A percentile compares a stretch with the other conserved stretches of the same genome.
phyloP scores from a whole-genome alignment of 2,113 vertebrate species.

The Chascanopsetta lugubris region DNA sequence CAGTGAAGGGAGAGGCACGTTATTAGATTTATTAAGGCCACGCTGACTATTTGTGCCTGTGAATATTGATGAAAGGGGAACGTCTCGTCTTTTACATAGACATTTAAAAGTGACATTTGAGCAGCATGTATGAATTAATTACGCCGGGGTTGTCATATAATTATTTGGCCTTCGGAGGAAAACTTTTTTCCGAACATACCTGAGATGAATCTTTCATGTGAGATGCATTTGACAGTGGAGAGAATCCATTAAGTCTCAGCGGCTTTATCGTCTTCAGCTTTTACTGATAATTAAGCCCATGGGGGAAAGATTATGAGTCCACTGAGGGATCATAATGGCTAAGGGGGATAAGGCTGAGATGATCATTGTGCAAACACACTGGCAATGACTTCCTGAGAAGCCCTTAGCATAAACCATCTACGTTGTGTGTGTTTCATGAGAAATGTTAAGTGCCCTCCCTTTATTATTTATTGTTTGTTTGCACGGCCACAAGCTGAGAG shows the following conservation, averaged over 20 bases:
- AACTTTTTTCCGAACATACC: background rate
- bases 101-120: conserved; percentile 17
- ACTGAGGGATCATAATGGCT: conserved; percentile 21
- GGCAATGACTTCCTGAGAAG: conserved; percentile 1
- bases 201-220: conserved; percentile 7
- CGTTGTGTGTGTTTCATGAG: background rate
- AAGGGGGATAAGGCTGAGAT: conserved; percentile 32
- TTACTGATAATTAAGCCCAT: conserved; percentile 78
- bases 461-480: background rate
- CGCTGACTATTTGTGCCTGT: conserved; percentile 41
- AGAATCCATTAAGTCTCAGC: conserved; percentile 69
- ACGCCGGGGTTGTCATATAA: conserved; percentile 1
- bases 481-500: background rate
- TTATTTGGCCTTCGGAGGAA: background rate
- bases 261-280: conserved; percentile 65
- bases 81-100: conserved; percentile 9
- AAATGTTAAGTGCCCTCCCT: background rate
- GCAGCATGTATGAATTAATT: conserved; percentile 12
- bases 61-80: conserved; percentile 55
- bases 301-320: conserved; percentile 48
- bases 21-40: conserved; percentile 63
- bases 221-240: conserved; percentile 41
- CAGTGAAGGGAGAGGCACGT: conserved; percentile 41
- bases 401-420: background rate
- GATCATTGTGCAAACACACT: conserved; percentile 34